These are phyloP conservation scores for Thamnophis elegans DNA, from an alignment of 2,797 vertebrate genomes.

Conservation along the genomic window DNA sequence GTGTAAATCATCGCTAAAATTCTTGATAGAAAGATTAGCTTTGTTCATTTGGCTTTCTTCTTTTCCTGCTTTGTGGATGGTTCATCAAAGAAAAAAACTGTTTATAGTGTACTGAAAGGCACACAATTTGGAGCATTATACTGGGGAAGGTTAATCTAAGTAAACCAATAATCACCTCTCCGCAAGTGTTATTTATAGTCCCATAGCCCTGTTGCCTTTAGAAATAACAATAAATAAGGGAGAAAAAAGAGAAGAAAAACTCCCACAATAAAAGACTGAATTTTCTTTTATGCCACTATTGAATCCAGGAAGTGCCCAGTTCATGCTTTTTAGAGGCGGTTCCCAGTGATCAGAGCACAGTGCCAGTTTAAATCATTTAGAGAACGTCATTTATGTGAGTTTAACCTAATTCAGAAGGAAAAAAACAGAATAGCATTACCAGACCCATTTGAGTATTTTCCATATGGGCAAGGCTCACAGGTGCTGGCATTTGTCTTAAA, in stretches of 20 bases:
- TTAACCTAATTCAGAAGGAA: background rate
- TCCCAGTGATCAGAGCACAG: background rate
- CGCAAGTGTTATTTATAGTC: background rate
- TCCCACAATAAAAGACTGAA: background rate
- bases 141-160: background rate
- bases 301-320: background rate
- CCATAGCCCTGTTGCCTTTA: background rate
- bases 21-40: background rate
- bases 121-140: background rate
- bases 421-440: constrained; percentile 69
- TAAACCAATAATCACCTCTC: background rate
- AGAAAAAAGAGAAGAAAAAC: background rate
- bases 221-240: background rate
- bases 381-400: background rate
- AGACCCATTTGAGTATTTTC: constrained; percentile 88
- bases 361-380: background rate
- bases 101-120: background rate
- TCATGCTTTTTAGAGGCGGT: background rate
- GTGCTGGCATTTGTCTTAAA: constrained; percentile 78
- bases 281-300: background rate
- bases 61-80: background rate
- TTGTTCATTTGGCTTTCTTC: background rate
- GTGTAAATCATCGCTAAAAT: background rate
- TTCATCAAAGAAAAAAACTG: background rate
- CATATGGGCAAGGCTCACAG: constrained; percentile 83